Evolutionary conservation across 2,797 vertebrate genomes (phyloP).

Genomic region (Adelosebastes latens): DNA sequence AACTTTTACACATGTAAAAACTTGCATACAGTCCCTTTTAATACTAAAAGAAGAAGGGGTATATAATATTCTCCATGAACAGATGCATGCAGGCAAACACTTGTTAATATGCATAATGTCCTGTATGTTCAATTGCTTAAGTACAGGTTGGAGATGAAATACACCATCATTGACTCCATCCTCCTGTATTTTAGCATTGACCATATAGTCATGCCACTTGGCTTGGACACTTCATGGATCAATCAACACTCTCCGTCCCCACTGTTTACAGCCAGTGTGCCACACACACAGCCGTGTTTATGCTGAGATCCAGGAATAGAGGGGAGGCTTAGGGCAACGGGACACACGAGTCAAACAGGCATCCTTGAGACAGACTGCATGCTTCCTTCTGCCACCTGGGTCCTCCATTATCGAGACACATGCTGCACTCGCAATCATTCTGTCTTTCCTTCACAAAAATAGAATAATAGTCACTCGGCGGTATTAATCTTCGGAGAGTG

Average conservation of each 20-base stretch:
- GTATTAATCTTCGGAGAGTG: background rate
- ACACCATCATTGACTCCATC: background rate
- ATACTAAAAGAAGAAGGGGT: background rate
- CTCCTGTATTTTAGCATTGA: background rate
- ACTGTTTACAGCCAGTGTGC: constrained; percentile 32
- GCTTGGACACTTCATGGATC: background rate
- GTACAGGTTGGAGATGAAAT: background rate
- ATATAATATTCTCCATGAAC: background rate
- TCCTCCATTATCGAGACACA: background rate
- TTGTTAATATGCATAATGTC: background rate
- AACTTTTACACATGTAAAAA: no score
- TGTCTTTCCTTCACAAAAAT: background rate
- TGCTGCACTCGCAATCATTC: background rate
- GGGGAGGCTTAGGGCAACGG: background rate
- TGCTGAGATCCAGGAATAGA: constrained; percentile 40
- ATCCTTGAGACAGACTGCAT: constrained; percentile 7
- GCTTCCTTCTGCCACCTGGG: constrained; percentile 4
- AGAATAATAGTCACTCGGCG: background rate
- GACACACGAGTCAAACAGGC: constrained; percentile 1
- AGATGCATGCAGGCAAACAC: background rate
- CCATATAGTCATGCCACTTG: background rate
- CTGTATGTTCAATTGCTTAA: background rate
- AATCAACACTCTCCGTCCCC: constrained; percentile 8
- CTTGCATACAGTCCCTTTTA: background rate
- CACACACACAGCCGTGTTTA: constrained; percentile 42